Conservation (phyloP, 2,888 invertebrate genomes). For the Pycnomerus fuliginosus region DNA sequence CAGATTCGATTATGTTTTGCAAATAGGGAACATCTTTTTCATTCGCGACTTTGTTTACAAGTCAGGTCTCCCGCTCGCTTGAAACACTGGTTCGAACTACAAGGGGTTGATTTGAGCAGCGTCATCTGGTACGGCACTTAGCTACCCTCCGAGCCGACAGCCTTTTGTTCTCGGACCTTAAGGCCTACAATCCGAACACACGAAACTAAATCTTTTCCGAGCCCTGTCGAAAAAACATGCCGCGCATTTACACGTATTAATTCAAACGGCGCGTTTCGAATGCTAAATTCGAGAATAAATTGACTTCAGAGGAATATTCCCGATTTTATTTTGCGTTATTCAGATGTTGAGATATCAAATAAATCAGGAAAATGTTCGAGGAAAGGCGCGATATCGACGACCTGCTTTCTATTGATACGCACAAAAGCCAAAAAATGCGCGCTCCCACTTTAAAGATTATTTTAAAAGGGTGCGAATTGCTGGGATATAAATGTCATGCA, state of each 20-base stretch:
- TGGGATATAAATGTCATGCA: conserved; percentile 22
- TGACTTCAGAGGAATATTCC: conserved; percentile 38
- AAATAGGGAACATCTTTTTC: too few relatives aligned
- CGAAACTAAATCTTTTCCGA: conserved; percentile 42
- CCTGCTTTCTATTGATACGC: neutral
- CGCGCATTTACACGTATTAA: conserved; percentile 52
- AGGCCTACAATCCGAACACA: conserved; percentile 35
- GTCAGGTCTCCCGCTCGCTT: conserved; percentile 29
- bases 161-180: conserved; percentile 36
- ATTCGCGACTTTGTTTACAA: too few relatives aligned
- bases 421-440: conserved; percentile 19
- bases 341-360: conserved; percentile 36
- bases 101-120: conserved; percentile 51
- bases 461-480: conserved; percentile 22
- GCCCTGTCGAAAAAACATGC: conserved; percentile 50
- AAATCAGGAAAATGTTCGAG: conserved; percentile 38
- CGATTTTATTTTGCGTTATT: conserved; percentile 41
- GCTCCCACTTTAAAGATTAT: conserved; percentile 18
- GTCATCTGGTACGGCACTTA: conserved; percentile 61
- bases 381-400: conserved; percentile 16
- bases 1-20: too few relatives aligned
- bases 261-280: conserved; percentile 48
- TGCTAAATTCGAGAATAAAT: conserved; percentile 48
- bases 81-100: conserved; percentile 36
- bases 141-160: conserved; percentile 43